Evolutionary conservation across 1,140 invertebrate genomes (phyloP).

Genomic region (Trinorchestia longiramus): DNA sequence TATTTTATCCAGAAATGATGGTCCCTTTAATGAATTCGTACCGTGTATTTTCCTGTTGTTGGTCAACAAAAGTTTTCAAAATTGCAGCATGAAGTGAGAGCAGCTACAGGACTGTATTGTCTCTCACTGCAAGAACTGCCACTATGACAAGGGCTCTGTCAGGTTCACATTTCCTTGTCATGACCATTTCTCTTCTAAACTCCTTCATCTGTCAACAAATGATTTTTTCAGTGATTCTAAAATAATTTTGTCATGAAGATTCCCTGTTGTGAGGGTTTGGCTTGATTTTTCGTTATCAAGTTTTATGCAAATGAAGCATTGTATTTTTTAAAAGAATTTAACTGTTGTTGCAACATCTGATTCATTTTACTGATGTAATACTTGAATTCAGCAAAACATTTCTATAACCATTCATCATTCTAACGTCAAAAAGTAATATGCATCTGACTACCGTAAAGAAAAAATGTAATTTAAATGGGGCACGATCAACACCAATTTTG

Average conservation of each 20-base stretch:
- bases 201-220: neutral
- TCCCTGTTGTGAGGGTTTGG: neutral
- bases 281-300: too few species aligned
- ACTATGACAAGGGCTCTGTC: neutral
- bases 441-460: too few species aligned
- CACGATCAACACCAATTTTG: too few species aligned
- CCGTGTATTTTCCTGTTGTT: neutral
- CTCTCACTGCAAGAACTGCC: too few species aligned
- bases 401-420: too few species aligned
- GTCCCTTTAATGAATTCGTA: neutral
- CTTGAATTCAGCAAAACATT: too few species aligned
- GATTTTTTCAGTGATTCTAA: neutral
- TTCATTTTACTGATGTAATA: too few species aligned
- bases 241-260: neutral
- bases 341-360: too few species aligned
- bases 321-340: too few species aligned
- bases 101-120: neutral
- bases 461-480: too few species aligned
- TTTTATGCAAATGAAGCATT: too few species aligned
- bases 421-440: too few species aligned
- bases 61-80: neutral
- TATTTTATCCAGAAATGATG: neutral
- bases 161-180: neutral
- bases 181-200: neutral
- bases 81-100: neutral